Evolutionary conservation across 1,140 invertebrate species (phyloP).

Genomic region (Doryteuthis pealeii): DNA sequence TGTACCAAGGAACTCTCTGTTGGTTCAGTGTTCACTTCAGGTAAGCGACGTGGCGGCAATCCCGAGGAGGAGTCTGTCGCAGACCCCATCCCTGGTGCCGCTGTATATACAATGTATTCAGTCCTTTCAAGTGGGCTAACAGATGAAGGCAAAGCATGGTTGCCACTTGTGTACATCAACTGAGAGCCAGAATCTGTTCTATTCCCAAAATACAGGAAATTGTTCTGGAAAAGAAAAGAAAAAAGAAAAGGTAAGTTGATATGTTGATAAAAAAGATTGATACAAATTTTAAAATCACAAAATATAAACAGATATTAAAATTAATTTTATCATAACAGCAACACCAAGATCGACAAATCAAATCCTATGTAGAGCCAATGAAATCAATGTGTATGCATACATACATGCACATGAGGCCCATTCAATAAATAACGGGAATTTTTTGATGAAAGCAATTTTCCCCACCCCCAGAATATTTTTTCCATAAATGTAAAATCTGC

Average conservation of each 20-base stretch:
- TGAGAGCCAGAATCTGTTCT: not conserved
- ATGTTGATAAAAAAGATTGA: not conserved
- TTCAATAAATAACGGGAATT: too few relatives aligned
- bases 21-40: not conserved
- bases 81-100: not conserved
- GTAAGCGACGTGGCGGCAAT: not conserved
- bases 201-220: constrained; percentile 10
- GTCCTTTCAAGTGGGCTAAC: not conserved
- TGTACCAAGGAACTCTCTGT: not conserved
- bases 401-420: too few relatives aligned
- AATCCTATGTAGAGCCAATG: too few relatives aligned
- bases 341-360: too few relatives aligned
- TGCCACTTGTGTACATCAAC: constrained; percentile 7
- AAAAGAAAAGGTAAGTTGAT: not conserved
- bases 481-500: too few relatives aligned
- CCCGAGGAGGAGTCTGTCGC: not conserved
- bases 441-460: too few relatives aligned
- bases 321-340: too few relatives aligned
- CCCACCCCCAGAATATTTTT: too few relatives aligned
- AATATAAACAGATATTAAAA: too few relatives aligned
- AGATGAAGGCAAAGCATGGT: not conserved
- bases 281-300: too few relatives aligned
- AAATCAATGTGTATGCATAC: too few relatives aligned
- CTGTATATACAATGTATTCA: constrained; percentile 10
- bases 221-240: not conserved